These are phyloP conservation scores for Leucoma salicis DNA, from an alignment of 2,888 invertebrate species.

Conservation along the genomic window DNA sequence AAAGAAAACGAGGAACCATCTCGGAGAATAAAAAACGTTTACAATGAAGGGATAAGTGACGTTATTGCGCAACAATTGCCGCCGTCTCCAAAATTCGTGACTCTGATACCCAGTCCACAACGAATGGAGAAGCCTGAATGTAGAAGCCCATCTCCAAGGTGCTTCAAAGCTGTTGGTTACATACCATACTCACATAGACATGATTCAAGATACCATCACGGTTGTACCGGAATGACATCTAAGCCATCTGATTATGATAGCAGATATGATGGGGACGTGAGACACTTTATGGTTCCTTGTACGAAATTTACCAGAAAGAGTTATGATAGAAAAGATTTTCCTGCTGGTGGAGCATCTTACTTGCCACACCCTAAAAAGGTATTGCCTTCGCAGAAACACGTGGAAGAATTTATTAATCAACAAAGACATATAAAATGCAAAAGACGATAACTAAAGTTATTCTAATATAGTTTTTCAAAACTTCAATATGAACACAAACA, in stretches of 20 bases:
- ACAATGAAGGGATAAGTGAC: slow-evolving; percentile 64
- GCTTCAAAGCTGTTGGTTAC: not conserved
- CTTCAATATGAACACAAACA: too few relatives aligned
- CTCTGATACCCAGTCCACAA: not conserved
- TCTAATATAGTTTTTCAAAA: too few relatives aligned
- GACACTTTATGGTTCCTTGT: not conserved
- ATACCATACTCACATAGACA: slow-evolving; percentile 48
- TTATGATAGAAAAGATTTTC: slow-evolving; percentile 11
- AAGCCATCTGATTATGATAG: not conserved
- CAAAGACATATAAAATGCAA: not conserved
- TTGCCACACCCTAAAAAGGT: slow-evolving; percentile 45
- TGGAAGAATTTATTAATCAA: slow-evolving; percentile 35
- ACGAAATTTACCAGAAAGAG: not conserved
- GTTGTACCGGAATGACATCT: slow-evolving; percentile 35
- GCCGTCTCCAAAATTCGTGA: not conserved
- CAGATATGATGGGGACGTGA: not conserved
- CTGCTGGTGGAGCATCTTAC: slow-evolving; percentile 14
- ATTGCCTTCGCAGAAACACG: slow-evolving; percentile 44
- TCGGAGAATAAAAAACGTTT: slow-evolving; percentile 41
- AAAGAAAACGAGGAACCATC: not conserved
- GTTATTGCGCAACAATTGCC: slow-evolving; percentile 21
- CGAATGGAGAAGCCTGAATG: too few relatives aligned
- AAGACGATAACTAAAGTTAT: not conserved
- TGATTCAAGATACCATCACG: slow-evolving; percentile 52
- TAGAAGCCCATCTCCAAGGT: not conserved